These are phyloP conservation scores for Leucania comma DNA, from an alignment of 2,888 invertebrate species.

Conservation along the genomic window DNA sequence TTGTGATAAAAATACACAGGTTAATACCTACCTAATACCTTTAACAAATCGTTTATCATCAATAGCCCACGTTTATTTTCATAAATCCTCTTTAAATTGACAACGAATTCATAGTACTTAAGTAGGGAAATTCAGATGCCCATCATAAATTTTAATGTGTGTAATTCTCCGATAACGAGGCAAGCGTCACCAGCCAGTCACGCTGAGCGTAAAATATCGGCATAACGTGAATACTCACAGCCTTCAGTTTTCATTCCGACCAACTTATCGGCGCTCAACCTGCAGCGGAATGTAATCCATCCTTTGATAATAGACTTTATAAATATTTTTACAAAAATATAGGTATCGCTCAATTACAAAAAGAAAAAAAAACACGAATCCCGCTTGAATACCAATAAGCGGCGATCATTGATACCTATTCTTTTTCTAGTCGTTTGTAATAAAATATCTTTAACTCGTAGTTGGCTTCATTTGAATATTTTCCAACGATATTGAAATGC, in stretches of 20 bases:
- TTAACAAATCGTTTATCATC: conserved; percentile 40
- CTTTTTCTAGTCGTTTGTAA: conserved; percentile 31
- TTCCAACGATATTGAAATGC: conserved; percentile 31
- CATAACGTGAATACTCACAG: conserved; percentile 29
- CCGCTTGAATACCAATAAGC: conserved; percentile 45
- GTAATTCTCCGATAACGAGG: conserved; percentile 50
- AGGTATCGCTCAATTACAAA: conserved; percentile 22
- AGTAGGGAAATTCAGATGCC: conserved; percentile 25
- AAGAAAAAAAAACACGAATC: conserved; percentile 21
- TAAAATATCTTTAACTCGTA: conserved; percentile 34
- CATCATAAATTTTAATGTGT: conserved; percentile 41
- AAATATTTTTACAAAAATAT: conserved; percentile 31
- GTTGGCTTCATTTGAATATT: conserved; percentile 37
- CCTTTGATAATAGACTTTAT: conserved; percentile 30
- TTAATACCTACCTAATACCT: conserved; percentile 20
- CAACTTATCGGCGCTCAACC: conserved; percentile 10
- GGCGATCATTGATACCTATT: conserved; percentile 36
- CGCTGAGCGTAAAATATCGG: conserved; percentile 46
- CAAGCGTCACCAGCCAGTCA: conserved; percentile 38
- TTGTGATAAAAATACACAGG: conserved; percentile 25
- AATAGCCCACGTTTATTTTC: conserved; percentile 18
- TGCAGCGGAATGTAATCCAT: conserved; percentile 1
- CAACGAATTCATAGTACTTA: conserved; percentile 8
- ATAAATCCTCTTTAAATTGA: conserved; percentile 25
- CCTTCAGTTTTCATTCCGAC: conserved; percentile 24